Base-by-base conservation (phyloP, 2,113 vertebrate species). In the Chascanopsetta lugubris region DNA sequence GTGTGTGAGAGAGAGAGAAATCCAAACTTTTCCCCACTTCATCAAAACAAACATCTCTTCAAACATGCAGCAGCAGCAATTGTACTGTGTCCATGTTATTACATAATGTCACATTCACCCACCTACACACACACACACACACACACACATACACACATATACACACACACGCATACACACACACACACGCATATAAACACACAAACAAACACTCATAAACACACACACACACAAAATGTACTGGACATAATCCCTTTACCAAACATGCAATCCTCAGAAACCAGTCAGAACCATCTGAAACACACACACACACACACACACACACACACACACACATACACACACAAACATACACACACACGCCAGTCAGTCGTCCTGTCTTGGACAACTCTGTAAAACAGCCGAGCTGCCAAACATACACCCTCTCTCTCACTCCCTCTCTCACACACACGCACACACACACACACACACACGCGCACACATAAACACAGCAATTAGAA, bases 71-170 rank as follows among this genome's bases (percentile, higher is more conserved):
- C n/a, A n/a, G n/a, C 55, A 6, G 21, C 50, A 56, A 68, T 17
- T 55, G 58, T 55, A 20, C 22, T 13, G 22, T n/a, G n/a, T n/a
- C n/a, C 24, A 45, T 56, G 18, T 36, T 3, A n/a, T 87, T 87
- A 86, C 18, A 80, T 84, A 79, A 86, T 38, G 47, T 57, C 61
- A 70, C 42, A 68, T 30, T 49, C 49, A 69, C 8, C 75, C 87
- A 40, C 42, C 80, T 76, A 76, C 76, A 84, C 78, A 74, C 60
- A 78, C 69, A 24, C 76, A 54, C 58, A 67, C 78, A 61, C 73
- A 71, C 34, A 56, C 21, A 27, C 34, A 38, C 34, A 38, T 8
- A 30, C 29, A 30, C 29, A 30, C 29, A 30, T 8, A 30, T 8
- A 30, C 29, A 30, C 29, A 30, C 29, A 30, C 29, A 30, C 34